These are phyloP conservation scores for Spilarctia lutea DNA, from an alignment of 2,888 invertebrate species.

Conservation along the genomic window DNA sequence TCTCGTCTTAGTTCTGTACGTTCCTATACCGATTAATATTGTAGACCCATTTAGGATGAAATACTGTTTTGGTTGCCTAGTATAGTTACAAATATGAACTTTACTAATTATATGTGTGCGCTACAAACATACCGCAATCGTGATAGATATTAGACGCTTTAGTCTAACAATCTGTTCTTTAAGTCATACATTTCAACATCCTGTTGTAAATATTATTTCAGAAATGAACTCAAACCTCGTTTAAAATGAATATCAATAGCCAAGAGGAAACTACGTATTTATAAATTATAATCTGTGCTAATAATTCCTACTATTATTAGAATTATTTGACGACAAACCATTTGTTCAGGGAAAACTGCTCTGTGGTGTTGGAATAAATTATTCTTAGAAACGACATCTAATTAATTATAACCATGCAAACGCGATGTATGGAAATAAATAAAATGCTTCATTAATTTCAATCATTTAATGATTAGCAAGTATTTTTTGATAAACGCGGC, in stretches of 20 bases:
- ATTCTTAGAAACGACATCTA: not conserved
- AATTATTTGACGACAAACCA: not conserved
- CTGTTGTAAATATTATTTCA: not conserved
- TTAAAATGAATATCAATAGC: not conserved
- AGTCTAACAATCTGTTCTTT: not conserved
- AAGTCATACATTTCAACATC: not conserved
- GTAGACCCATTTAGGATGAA: not conserved
- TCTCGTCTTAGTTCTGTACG: conserved; percentile 18
- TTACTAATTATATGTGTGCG: not conserved
- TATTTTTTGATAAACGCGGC: not conserved
- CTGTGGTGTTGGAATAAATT: not conserved
- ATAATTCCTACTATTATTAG: not conserved
- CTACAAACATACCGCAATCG: not conserved
- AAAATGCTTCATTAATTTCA: not conserved
- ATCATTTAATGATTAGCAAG: not conserved
- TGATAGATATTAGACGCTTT: not conserved
- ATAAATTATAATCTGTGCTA: not conserved
- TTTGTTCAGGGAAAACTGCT: not conserved
- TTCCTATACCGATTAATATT: not conserved
- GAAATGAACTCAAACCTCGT: not conserved
- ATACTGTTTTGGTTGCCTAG: conserved; percentile 32
- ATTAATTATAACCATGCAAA: not conserved
- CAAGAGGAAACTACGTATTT: not conserved
- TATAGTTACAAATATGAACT: conserved; percentile 14
- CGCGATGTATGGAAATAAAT: not conserved